Base-by-base conservation (phyloP, 1,140 invertebrate species). In the Meteorus sp. region DNA sequence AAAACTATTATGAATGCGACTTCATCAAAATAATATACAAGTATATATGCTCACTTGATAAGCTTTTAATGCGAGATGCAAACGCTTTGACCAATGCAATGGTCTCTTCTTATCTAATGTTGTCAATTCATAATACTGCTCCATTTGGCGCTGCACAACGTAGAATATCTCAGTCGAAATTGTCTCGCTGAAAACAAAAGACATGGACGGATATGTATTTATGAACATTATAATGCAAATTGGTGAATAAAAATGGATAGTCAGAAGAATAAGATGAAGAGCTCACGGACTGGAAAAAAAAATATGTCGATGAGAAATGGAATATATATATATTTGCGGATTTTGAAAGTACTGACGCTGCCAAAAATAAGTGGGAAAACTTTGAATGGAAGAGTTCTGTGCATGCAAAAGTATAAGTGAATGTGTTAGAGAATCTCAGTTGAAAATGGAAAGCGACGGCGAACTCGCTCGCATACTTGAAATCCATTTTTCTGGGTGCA, bases 141-240 rank as follows among this genome's bases (percentile, higher is more conserved):
- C 91, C 80, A 98, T 86, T 78, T 95, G 88, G 65, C 90, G 91
- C 80, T 98, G 94, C 3, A 97, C 88, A 74, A 93, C 93, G 77
- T 98, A 94, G 77, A 98, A 97, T 59, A 88, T 88, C 56, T 89
- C 85, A 0, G 93, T 87, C n/a, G 89, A 89, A 83, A 97, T 86
- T 6, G 93, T 95, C 83, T 95, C 93, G 75, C 89, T 94, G 74
- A 63, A 83, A 75, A 61, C 9, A 63, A 64, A 57, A 61, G n/a
- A 45, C n/a, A 55, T 60, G 56, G 67, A 64, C 44, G 35, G 44
- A 60, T n/a, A n/a, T n/a, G n/a, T n/a, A 68, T 64, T 57, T n/a
- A 47, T 29, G 48, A 41, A 31, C 47, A 56, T 22, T 76, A 63
- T 41, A 58, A 51, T 39, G 35, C 53, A 52, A 55, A 51, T 20